Evolutionary conservation across 2,113 vertebrate species (phyloP).

Genomic region (Opisthocomus hoazin): DNA sequence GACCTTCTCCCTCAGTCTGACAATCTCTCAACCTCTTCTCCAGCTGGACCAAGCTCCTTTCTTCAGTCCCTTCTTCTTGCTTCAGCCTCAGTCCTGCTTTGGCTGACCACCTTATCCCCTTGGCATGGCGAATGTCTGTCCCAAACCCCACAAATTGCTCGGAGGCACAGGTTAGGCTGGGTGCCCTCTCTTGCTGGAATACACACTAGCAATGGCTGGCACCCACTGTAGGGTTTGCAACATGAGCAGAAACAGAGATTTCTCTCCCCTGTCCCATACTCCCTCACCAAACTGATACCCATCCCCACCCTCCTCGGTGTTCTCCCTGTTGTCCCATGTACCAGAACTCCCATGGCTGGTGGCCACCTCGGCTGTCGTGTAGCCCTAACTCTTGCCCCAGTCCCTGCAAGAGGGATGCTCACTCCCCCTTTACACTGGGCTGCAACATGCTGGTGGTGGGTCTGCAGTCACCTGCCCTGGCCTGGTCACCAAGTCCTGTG

Average conservation of each 20-base stretch:
- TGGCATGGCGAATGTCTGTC: fast-evolving
- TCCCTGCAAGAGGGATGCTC: not conserved
- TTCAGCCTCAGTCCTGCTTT: not conserved
- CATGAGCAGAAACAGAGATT: not conserved
- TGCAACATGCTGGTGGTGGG: not conserved
- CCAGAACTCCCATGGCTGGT: not conserved
- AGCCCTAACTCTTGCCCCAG: not conserved
- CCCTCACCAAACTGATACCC: not conserved
- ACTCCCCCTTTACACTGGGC: not conserved
- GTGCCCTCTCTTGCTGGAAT: not conserved
- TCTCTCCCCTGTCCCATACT: not conserved
- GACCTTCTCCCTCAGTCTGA: not conserved
- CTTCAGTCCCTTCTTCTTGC: not conserved
- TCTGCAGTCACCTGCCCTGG: not conserved
- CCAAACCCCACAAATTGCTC: not conserved
- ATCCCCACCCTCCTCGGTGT: fast-evolving
- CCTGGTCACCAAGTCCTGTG: not conserved
- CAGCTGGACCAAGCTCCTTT: not conserved
- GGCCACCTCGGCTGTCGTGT: not conserved
- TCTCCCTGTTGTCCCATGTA: not conserved
- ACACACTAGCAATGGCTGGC: not conserved
- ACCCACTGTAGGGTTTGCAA: fast-evolving
- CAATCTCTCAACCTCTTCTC: not conserved
- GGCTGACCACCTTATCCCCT: not conserved
- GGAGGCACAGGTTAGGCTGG: not conserved